Base-by-base conservation (phyloP, 2,797 vertebrate genomes). In the Botia kubotai region DNA sequence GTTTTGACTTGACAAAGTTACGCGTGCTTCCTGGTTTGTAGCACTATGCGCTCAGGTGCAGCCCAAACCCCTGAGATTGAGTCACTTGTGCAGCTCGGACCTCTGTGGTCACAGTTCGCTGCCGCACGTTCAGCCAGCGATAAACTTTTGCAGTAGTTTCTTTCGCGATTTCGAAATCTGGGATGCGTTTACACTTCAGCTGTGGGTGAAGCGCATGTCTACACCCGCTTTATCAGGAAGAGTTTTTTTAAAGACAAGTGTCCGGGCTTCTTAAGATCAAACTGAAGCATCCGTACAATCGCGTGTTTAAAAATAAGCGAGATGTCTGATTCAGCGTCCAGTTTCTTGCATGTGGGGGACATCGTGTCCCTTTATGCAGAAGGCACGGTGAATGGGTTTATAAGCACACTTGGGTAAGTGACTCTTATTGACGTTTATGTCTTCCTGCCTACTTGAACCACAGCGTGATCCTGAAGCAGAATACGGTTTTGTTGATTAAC, bases 361-460 rank as follows among this genome's bases (percentile, higher is more conserved):
- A 97, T 99, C 79, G 95, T 99, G 83, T 99, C 97, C 83, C 93
- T 99, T 62, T 98, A 96, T 87, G 97, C 97, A 3, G 97, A 99
- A 87, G 97, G 97, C 1, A 94, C 97, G 0, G 97, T 99, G 83
- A 98, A 95, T 60, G 97, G 97, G 77, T 99, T 99, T 92, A 98
- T 99, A 94, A 99, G 97, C 90, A 99, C 97, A 10, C 80, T 99
- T 90, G 97, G 96, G 96, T 97, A 90, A 96, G 95, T 88, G 52
- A 67, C 65, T 70, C 62, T 19, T 17, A 17, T 46, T 75, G 17
- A 79, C 46, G n/a, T 2, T 0, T 43, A 0, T 71, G 19, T 73
- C 46, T 83, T 69, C 73, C 89, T 82, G 77, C 16, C 84, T 79
- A 1, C 87, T 29, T 39, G 52, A 23, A 50, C 19, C 17, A 48